A percentile compares a stretch with the other conserved stretches of the same genome.
These are phyloP conservation scores for Temnothorax unifasciatus DNA, from an alignment of 2,888 invertebrate species.

Conservation along the genomic window DNA sequence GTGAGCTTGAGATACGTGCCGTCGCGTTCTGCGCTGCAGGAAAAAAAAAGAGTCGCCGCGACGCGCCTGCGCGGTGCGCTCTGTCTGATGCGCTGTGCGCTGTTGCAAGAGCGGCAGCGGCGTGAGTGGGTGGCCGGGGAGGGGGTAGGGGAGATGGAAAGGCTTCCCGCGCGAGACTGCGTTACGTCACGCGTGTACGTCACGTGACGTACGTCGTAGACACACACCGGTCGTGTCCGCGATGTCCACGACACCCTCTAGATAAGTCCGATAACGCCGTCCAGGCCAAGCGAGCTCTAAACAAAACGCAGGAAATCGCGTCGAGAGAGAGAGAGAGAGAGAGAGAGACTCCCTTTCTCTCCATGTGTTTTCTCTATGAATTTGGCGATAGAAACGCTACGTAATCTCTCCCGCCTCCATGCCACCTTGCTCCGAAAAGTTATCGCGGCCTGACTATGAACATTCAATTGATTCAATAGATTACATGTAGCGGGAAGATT, in stretches of 20 bases:
- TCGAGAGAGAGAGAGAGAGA: neutral
- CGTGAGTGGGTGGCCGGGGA: constrained; percentile 82
- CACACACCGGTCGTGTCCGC: constrained; percentile 75
- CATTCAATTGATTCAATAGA: neutral
- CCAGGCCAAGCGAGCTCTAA: neutral
- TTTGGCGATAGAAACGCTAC: neutral
- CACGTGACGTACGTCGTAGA: constrained; percentile 76
- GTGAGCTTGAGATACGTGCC: constrained; percentile 69
- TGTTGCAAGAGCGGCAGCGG: constrained; percentile 82
- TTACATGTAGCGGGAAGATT: neutral
- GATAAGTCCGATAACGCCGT: constrained; percentile 42
- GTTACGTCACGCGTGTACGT: constrained; percentile 80
- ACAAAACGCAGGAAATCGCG: neutral
- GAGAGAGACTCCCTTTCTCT: neutral
- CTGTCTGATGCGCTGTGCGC: constrained; percentile 86
- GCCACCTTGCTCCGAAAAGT: neutral
- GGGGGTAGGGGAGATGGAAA: constrained; percentile 71
- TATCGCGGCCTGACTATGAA: neutral
- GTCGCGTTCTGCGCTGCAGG: constrained; percentile 66
- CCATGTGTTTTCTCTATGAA: neutral
- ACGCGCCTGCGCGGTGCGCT: constrained; percentile 47
- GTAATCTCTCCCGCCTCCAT: neutral
- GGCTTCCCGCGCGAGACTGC: constrained; percentile 79
- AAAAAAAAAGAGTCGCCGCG: constrained; percentile 46
- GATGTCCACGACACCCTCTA: constrained; percentile 57